Conservation (phyloP, 2,888 invertebrate species). For the Stramonita haemastoma region DNA sequence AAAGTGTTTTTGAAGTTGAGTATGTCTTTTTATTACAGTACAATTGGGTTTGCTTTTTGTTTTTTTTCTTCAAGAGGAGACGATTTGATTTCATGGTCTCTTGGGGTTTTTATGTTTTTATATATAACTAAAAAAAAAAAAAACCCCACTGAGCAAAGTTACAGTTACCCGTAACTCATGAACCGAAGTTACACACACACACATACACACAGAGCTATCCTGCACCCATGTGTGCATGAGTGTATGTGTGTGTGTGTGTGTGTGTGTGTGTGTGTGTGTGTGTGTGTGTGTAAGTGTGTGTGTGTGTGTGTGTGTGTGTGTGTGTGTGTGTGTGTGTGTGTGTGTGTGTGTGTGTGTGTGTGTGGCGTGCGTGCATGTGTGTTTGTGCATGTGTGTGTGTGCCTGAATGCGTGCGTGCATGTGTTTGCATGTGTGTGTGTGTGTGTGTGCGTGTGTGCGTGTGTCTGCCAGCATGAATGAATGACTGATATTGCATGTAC, state of each 20-base stretch:
- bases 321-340: not conserved
- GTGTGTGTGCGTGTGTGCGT: not conserved
- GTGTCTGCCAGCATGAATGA: not conserved
- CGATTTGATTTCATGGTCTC: no score
- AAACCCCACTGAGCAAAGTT: no score
- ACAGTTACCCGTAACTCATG: no score
- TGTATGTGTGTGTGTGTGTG: constrained; percentile 3
- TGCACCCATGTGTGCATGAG: not conserved
- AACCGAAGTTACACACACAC: not conserved
- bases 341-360: constrained; percentile 9
- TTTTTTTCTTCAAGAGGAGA: no score
- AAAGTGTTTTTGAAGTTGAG: no score
- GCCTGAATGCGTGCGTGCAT: not conserved
- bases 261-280: not conserved
- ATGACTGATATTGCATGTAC: not conserved
- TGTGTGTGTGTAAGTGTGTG: constrained; percentile 5
- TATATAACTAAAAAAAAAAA: no score
- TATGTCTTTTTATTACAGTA: no score
- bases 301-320: not conserved
- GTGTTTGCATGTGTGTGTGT: not conserved
- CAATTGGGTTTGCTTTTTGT: no score
- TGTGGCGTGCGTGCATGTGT: not conserved
- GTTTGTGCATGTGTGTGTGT: not conserved
- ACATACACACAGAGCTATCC: not conserved
- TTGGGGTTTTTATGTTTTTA: no score